Evolutionary conservation across 2,113 vertebrate genomes (phyloP).

Genomic region (Osmerus mordax): DNA sequence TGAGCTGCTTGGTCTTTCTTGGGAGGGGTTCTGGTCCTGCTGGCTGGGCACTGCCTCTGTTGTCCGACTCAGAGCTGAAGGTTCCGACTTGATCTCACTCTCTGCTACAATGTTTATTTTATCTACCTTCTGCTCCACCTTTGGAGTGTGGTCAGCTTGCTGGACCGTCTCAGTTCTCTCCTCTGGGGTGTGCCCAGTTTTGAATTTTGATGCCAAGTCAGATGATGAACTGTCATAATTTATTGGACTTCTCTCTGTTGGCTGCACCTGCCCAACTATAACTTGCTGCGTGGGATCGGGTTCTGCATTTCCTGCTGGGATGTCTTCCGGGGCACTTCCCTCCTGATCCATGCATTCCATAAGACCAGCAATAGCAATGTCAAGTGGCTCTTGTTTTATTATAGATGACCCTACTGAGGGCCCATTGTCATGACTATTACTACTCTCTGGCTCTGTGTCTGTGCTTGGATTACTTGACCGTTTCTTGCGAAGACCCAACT

Average conservation of each 20-base stretch:
- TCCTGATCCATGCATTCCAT: conserved; percentile 22
- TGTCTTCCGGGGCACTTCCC: conserved; percentile 27
- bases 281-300: conserved; percentile 26
- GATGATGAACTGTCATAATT: conserved; percentile 17
- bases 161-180: conserved; percentile 4
- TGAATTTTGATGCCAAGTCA: conserved; percentile 24
- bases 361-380: conserved; percentile 57
- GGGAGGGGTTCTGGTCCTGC: conserved; percentile 39
- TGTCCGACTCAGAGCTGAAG: conserved; percentile 27
- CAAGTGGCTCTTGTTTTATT: conserved; percentile 66
- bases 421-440: background rate
- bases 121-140: conserved; percentile 30
- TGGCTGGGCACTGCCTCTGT: conserved; percentile 38
- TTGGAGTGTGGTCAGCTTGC: conserved; percentile 36
- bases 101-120: conserved; percentile 31
- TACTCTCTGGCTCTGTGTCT: conserved; percentile 22
- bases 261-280: conserved; percentile 60
- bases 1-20: conserved; percentile 63
- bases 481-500: conserved; percentile 75
- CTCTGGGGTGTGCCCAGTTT: conserved; percentile 31
- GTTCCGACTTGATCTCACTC: conserved; percentile 18
- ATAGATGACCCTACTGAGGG: conserved; percentile 11
- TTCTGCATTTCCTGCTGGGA: conserved; percentile 22
- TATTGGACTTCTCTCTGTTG: conserved; percentile 42
- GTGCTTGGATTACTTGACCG: conserved; percentile 25